These are phyloP conservation scores for Nixonia krombeini DNA, from an alignment of 1,140 invertebrate species.

Conservation along the genomic window DNA sequence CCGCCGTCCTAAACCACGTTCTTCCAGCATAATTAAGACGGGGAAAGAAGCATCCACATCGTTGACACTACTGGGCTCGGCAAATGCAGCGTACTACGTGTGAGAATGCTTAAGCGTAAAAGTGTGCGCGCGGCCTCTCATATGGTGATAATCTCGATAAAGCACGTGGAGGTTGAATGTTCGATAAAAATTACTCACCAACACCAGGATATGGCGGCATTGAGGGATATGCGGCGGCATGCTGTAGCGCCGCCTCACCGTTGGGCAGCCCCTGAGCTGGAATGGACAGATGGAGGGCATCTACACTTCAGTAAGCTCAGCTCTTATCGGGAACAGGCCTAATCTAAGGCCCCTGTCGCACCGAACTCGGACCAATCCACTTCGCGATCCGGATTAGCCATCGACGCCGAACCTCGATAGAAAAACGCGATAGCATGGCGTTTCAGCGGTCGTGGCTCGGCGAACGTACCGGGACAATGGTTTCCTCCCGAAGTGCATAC, in stretches of 20 bases:
- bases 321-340: slow-evolving; percentile 66
- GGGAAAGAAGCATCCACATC: neutral
- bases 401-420: neutral
- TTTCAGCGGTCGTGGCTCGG: neutral
- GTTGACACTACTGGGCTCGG: neutral
- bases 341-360: slow-evolving; percentile 61
- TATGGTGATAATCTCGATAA: slow-evolving; percentile 42
- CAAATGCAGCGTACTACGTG: slow-evolving; percentile 24
- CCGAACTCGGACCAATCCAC: slow-evolving; percentile 19
- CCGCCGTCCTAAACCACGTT: too few relatives aligned
- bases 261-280: slow-evolving; percentile 90
- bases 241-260: slow-evolving; percentile 87
- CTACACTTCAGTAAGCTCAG: slow-evolving; percentile 75
- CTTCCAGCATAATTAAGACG: too few relatives aligned
- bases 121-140: slow-evolving; percentile 17
- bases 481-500: slow-evolving; percentile 13
- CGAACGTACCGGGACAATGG: too few relatives aligned
- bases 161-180: slow-evolving; percentile 35
- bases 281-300: slow-evolving; percentile 82
- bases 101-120: slow-evolving; percentile 42
- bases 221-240: slow-evolving; percentile 84
- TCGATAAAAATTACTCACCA: slow-evolving; percentile 78
- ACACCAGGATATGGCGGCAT: slow-evolving; percentile 92
- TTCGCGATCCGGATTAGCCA: slow-evolving; percentile 9
- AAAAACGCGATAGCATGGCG: neutral